Evolutionary conservation across 2,797 vertebrate genomes (phyloP), one percentile per base, ranked within the genome.

Genomic region (Gallinago solitaria): DNA sequence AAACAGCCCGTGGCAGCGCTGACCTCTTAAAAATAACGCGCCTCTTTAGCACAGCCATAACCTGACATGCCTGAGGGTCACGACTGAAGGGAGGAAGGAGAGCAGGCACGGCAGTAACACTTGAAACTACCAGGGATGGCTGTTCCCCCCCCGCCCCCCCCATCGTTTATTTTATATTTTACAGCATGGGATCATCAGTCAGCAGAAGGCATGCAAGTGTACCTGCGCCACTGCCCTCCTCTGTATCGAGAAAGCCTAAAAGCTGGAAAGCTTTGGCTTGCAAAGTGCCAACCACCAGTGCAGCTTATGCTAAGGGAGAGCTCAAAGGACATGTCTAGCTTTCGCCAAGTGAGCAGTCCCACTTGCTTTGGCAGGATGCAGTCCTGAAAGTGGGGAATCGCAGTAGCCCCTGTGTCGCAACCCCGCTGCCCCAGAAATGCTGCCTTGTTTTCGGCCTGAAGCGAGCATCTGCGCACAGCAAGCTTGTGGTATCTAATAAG

Each of bases 111-210:
- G n/a, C 6, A 0, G 12, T 39, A 48, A 63, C 16, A 0, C n/a
- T 47, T 74, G 5, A 39, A 50, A 32, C 5, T 11, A 5, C 28
- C 5, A 20, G 37, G 2, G 2, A 2, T 18, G 28, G 27, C 41
- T 16, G 6, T 41, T 16, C 35, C 39, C 39, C 39, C 39, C 39
- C 39, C 39, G 6, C 39, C 39, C 15, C 4, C 11, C 4, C 11
- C 3, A 6, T 37, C 33, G 6, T 8, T 78, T 59, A 75, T 67
- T 70, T 78, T 27, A 5, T 47, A 12, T 17, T 48, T 27, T 61
- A 67, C 41, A 63, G 56, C 28, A 41, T 20, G 1, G 2, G 27
- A 24, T 48, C 0, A 0, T 41, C 4, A 1, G 21, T 24, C 63
- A 59, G 41, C 65, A 54, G 84, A 15, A 11, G 48, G 35, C 69